Conservation (phyloP, 2,113 vertebrate species). For the Electrona antarctica region DNA sequence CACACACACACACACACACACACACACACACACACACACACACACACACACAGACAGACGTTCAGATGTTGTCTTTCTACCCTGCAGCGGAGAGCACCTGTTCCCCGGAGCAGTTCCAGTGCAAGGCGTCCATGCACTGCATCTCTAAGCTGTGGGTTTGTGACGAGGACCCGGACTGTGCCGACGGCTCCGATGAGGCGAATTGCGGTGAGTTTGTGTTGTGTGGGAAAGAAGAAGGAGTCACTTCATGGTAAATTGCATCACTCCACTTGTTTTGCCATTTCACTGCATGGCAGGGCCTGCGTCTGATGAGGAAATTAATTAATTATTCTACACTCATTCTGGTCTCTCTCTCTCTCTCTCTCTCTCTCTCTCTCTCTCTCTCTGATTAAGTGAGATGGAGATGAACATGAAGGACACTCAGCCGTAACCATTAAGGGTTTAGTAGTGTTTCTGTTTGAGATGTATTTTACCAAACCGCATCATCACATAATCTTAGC, state of each 20-base stretch:
- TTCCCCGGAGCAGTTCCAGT: constrained; percentile 97
- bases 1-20: too few relatives aligned
- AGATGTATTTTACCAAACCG: neutral
- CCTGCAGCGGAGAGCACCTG: constrained; percentile 95
- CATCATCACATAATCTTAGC: too few relatives aligned
- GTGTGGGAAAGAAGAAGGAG: neutral
- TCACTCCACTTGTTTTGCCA: constrained; percentile 18
- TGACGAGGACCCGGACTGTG: constrained; percentile 96
- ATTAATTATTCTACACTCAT: constrained; percentile 59
- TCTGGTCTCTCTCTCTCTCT: constrained; percentile 1
- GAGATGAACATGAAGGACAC: constrained; percentile 31
- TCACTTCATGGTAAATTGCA: constrained; percentile 60
- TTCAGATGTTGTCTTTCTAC: neutral
- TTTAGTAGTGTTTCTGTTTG: neutral
- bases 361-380: neutral
- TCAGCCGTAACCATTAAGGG: neutral
- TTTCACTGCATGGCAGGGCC: neutral
- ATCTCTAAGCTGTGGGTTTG: constrained; percentile 99
- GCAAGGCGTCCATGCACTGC: constrained; percentile 96
- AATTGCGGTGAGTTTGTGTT: constrained; percentile 88
- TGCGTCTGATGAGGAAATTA: constrained; percentile 48
- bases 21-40: too few relatives aligned
- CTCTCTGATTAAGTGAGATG: neutral
- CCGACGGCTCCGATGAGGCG: constrained; percentile 95
- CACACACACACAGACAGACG: too few relatives aligned